phyloP scores from a whole-genome alignment of 2,113 vertebrate species.

The Chloropsis cyanopogon region DNA sequence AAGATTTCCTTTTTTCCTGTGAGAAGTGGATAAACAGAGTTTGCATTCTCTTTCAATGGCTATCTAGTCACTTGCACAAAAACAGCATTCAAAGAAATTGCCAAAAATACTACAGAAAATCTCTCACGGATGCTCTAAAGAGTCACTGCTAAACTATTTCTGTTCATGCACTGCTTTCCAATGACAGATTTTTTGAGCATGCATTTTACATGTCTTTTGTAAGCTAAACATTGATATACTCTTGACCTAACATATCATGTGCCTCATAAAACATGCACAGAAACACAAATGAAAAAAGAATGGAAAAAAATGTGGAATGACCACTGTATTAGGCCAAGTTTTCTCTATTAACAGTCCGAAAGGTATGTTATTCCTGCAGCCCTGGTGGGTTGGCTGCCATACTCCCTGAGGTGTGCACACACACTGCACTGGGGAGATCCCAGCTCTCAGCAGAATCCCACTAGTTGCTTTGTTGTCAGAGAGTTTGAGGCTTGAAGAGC shows the following conservation, averaged over 20 bases:
- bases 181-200: not conserved
- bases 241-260: not conserved
- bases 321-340: not conserved
- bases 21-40: not conserved
- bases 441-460: not conserved
- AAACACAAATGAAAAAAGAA: not conserved
- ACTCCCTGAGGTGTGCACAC: not conserved
- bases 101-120: not conserved
- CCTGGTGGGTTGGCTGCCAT: accelerated
- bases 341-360: not conserved
- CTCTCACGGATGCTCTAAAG: not conserved
- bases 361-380: not conserved
- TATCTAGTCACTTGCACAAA: not conserved
- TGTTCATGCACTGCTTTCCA: not conserved
- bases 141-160: not conserved
- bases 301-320: not conserved
- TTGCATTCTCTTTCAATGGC: not conserved
- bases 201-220: not conserved
- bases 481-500: not conserved
- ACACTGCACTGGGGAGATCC: not conserved
- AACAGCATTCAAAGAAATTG: not conserved
- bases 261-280: not conserved
- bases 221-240: not conserved
- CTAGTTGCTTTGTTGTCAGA: not conserved
- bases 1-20: not conserved